Evolutionary conservation across 2,888 invertebrate genomes (phyloP).

Genomic region (Dolomedes plantarius): DNA sequence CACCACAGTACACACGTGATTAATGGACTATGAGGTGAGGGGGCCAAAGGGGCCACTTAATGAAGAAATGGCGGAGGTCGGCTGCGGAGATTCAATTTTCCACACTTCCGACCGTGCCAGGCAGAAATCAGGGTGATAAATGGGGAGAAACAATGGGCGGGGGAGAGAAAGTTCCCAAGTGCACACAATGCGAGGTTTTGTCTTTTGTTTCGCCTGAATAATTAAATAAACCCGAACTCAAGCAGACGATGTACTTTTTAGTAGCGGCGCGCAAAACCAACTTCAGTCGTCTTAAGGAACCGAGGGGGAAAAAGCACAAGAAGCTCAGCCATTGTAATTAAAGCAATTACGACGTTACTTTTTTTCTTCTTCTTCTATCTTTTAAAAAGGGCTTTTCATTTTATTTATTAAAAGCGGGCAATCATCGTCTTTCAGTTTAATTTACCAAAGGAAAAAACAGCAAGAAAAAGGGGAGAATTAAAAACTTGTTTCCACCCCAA

Average conservation of each 20-base stretch:
- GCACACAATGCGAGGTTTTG: not conserved
- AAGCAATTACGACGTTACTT: too few species aligned
- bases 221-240: not conserved
- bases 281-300: too few species aligned
- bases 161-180: not conserved
- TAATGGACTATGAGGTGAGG: conserved; percentile 26
- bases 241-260: not conserved
- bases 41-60: conserved; percentile 37
- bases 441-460: too few species aligned
- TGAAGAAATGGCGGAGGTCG: conserved; percentile 28
- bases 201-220: conserved; percentile 6
- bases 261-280: too few species aligned
- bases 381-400: too few species aligned
- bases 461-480: too few species aligned
- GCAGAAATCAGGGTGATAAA: conserved; percentile 30
- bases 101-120: conserved; percentile 16
- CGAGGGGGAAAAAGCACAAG: too few species aligned
- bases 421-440: too few species aligned
- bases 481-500: too few species aligned
- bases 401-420: too few species aligned
- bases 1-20: conserved; percentile 17
- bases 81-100: conserved; percentile 54
- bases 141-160: conserved; percentile 11
- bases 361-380: too few species aligned
- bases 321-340: too few species aligned